Percentiles rank a stretch among this genome's conserved stretches.
phyloP scores from a whole-genome alignment of 2,888 invertebrate genomes.

The Tuberolachnus salignus region DNA sequence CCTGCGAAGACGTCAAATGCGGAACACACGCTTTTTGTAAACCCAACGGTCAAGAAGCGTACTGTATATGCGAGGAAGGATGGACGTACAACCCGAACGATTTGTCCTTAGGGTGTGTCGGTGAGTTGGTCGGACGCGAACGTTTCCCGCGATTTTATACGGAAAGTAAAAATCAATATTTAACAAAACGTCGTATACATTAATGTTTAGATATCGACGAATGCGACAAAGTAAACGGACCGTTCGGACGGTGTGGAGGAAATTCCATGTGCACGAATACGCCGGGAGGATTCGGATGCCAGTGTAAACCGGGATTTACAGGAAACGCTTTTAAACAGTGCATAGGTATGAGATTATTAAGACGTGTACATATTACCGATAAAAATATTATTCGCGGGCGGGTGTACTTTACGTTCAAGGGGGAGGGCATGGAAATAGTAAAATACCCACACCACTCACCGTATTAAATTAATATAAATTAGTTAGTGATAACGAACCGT shows the following conservation, averaged over 20 bases:
- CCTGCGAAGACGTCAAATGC: constrained; percentile 89
- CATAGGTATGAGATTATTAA: constrained; percentile 63
- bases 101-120: constrained; percentile 85
- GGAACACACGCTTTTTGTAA: constrained; percentile 88
- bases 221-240: constrained; percentile 79
- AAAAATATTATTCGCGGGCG: too few species aligned
- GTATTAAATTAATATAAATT: too few species aligned
- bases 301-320: constrained; percentile 82
- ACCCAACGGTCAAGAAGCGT: constrained; percentile 85
- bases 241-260: constrained; percentile 81
- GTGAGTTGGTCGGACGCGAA: constrained; percentile 62
- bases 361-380: too few species aligned
- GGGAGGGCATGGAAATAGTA: too few species aligned
- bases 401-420: too few species aligned
- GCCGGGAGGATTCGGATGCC: constrained; percentile 79
- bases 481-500: too few species aligned
- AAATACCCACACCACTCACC: too few species aligned
- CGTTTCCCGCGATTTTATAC: not conserved
- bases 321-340: constrained; percentile 85
- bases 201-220: constrained; percentile 80
- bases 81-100: constrained; percentile 91
- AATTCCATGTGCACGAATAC: constrained; percentile 82
- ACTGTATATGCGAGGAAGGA: constrained; percentile 90
- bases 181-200: constrained; percentile 14
- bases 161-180: not conserved